Percentiles rank a stretch among this genome's conserved stretches.
These are phyloP conservation scores for Emydocephalus ijimae DNA, from an alignment of 2,113 vertebrate genomes.

Conservation along the genomic window DNA sequence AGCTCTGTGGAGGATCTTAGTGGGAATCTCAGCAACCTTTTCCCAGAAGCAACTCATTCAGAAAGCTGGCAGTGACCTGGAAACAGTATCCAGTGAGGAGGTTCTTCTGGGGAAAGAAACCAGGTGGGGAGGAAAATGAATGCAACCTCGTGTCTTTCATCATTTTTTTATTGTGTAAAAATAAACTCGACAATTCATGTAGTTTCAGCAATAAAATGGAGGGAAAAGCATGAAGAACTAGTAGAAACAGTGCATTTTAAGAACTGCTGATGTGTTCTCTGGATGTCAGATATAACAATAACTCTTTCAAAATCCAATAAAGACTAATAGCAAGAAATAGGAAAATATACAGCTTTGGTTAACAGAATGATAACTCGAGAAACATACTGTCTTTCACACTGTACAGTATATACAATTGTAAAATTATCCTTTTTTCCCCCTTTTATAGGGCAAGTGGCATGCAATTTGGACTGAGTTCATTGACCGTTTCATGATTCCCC, in stretches of 20 bases:
- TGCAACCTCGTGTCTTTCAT: conserved; percentile 60
- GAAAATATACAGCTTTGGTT: conserved; percentile 77
- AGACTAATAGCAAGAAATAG: conserved; percentile 62
- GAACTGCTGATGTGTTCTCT: conserved; percentile 60
- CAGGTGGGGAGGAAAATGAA: neutral
- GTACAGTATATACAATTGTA: conserved; percentile 70
- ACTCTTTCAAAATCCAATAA: conserved; percentile 62
- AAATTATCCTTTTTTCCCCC: conserved; percentile 52
- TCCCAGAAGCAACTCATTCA: neutral
- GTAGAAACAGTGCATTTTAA: conserved; percentile 72
- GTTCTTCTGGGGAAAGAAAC: neutral
- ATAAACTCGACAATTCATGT: conserved; percentile 82
- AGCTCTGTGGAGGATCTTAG: neutral
- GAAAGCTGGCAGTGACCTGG: neutral
- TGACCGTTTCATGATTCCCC: conserved; percentile 36
- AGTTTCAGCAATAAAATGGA: conserved; percentile 73
- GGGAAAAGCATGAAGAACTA: conserved; percentile 66
- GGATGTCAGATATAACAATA: conserved; percentile 32
- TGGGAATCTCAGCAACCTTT: neutral
- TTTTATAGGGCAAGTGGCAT: conserved; percentile 65
- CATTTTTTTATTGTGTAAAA: conserved; percentile 84
- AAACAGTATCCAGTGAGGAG: accelerated
- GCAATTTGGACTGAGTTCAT: conserved; percentile 58
- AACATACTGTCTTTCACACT: conserved; percentile 60
- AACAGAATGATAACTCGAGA: conserved; percentile 68